Evolutionary conservation across 1,140 invertebrate genomes (phyloP).

Genomic region (Drosophila willistoni): DNA sequence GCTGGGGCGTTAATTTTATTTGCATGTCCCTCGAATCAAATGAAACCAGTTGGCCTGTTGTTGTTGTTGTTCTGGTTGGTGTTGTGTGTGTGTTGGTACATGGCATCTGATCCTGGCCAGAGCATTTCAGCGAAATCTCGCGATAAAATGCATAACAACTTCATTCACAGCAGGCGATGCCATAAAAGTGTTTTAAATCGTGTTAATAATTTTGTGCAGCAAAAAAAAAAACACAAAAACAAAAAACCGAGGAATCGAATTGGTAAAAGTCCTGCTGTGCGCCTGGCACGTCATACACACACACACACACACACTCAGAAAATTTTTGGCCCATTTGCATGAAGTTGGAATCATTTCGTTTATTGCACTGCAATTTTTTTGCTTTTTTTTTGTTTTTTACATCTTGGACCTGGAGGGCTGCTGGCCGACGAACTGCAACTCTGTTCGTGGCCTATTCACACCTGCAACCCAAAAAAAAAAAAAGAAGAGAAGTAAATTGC

Average conservation of each 20-base stretch:
- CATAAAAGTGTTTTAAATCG: slow-evolving; percentile 83
- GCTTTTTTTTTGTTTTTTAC: slow-evolving; percentile 24
- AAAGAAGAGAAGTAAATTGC: slow-evolving; percentile 65
- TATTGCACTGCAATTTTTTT: slow-evolving; percentile 39
- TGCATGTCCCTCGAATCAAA: slow-evolving; percentile 48
- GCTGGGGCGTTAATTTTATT: slow-evolving; percentile 77
- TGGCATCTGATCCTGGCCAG: slow-evolving; percentile 14
- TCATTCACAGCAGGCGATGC: slow-evolving; percentile 81
- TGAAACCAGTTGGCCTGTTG: neutral
- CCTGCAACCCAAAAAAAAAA: slow-evolving; percentile 47
- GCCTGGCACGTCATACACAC: slow-evolving; percentile 64
- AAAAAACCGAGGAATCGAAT: slow-evolving; percentile 41
- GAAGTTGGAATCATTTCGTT: slow-evolving; percentile 17
- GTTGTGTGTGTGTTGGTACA: neutral
- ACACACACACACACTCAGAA: slow-evolving; percentile 14
- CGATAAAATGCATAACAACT: slow-evolving; percentile 83
- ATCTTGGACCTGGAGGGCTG: slow-evolving; percentile 27
- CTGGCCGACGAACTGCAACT: slow-evolving; percentile 4
- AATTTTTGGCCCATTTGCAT: slow-evolving; percentile 37
- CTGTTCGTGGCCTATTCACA: slow-evolving; percentile 70
- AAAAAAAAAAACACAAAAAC: slow-evolving; percentile 28
- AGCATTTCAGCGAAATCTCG: slow-evolving; percentile 71
- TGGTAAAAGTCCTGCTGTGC: slow-evolving; percentile 76
- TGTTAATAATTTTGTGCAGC: slow-evolving; percentile 82
- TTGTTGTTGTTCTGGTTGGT: slow-evolving; percentile 28